Percentiles rank a stretch among this genome's conserved stretches.
phyloP scores from a whole-genome alignment of 2,797 vertebrate genomes.

The Hydrophis major region DNA sequence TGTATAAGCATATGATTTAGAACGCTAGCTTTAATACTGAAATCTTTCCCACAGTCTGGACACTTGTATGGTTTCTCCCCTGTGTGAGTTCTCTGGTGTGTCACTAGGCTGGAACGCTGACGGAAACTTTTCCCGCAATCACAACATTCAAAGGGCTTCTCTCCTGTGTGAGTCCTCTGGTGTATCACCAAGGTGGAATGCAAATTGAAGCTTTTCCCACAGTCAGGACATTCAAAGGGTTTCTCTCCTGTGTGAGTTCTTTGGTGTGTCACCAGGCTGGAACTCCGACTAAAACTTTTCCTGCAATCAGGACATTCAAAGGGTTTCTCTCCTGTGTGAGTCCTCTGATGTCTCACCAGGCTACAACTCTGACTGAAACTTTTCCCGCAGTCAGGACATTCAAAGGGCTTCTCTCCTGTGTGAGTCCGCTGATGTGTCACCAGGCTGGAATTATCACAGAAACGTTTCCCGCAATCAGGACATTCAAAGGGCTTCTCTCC shows the following conservation, averaged over 20 bases:
- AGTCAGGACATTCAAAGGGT: background rate
- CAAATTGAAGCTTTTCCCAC: too few relatives aligned
- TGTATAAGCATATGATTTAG: too few relatives aligned
- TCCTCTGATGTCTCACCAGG: background rate
- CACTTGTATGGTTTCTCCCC: background rate
- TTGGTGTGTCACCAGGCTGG: background rate
- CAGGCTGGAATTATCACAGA: background rate
- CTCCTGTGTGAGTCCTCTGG: too few relatives aligned
- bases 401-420: background rate
- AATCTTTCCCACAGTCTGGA: too few relatives aligned
- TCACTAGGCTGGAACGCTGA: too few relatives aligned
- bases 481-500: too few relatives aligned
- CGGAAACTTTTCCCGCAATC: too few relatives aligned
- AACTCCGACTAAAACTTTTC: background rate
- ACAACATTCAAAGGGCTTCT: too few relatives aligned
- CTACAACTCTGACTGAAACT: background rate
- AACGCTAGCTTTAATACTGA: too few relatives aligned
- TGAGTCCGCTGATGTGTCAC: background rate
- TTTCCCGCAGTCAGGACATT: background rate
- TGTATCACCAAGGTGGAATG: too few relatives aligned
- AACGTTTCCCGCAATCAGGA: background rate
- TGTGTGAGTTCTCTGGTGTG: background rate
- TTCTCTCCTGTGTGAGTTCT: background rate
- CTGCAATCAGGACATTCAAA: background rate
- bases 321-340: background rate